Evolutionary conservation across 2,113 vertebrate species (phyloP).

Genomic region (Bambusicola thoracicus): DNA sequence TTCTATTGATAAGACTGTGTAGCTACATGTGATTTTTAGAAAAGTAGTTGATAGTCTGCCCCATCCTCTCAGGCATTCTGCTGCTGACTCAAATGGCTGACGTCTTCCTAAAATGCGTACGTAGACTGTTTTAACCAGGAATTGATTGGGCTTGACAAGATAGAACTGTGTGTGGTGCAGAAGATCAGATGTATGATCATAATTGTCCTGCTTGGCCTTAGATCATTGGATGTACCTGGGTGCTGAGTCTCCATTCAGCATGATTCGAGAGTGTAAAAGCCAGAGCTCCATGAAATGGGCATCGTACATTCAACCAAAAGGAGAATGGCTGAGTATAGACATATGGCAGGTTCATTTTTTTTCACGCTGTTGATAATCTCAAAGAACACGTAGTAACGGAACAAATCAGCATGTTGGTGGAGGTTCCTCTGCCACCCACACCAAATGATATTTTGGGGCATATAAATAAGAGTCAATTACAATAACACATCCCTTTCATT

Average conservation of each 20-base stretch:
- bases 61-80: not conserved
- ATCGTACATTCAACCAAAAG: conserved; percentile 32
- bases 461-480: conserved; percentile 55
- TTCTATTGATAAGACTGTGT: not conserved
- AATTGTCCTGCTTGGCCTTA: not conserved
- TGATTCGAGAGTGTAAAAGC: conserved; percentile 26
- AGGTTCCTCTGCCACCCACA: conserved; percentile 64
- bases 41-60: not conserved
- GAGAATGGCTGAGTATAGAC: conserved; percentile 36
- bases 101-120: not conserved
- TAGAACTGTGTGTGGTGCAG: not conserved
- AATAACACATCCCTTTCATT: conserved; percentile 51
- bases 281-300: not conserved
- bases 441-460: conserved; percentile 42
- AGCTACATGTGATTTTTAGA: not conserved
- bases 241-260: conserved; percentile 6
- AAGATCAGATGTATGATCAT: not conserved
- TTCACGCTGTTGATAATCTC: conserved; percentile 48
- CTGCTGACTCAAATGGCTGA: not conserved
- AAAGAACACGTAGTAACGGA: conserved; percentile 74
- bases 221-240: not conserved
- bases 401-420: conserved; percentile 51
- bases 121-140: not conserved
- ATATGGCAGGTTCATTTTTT: conserved; percentile 63
- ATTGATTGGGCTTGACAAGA: not conserved